Conservation (phyloP, 2,113 vertebrate genomes). For the Ivindomyrus marchei region DNA sequence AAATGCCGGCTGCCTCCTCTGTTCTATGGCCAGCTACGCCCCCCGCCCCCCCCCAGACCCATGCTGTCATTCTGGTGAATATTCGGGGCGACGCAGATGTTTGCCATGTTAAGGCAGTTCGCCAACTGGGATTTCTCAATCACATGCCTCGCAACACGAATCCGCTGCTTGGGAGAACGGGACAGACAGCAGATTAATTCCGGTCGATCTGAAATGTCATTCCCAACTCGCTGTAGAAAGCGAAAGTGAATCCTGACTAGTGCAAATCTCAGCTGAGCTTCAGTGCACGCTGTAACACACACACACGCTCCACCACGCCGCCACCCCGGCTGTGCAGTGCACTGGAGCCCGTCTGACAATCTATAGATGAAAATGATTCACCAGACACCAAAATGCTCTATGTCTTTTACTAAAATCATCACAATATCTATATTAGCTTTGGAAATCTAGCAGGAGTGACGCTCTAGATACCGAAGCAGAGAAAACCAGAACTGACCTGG, state of each 20-base stretch:
- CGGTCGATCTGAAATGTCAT: not conserved
- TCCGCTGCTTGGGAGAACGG: not conserved
- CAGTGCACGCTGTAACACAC: not conserved
- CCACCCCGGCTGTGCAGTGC: not conserved
- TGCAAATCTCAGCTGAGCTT: not conserved
- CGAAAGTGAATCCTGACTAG: not conserved
- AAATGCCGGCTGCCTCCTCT: slow-evolving; percentile 33
- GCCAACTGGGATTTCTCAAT: not conserved
- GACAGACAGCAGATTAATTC: not conserved
- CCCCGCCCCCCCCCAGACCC: slow-evolving; percentile 2
- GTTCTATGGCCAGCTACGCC: not conserved
- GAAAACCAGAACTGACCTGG: not conserved
- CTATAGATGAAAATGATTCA: not conserved
- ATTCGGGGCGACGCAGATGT: not conserved
- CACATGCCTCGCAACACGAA: not conserved
- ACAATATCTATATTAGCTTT: not conserved
- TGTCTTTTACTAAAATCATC: not conserved
- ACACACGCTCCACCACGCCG: not conserved
- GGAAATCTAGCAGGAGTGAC: not conserved
- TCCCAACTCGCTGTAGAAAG: not conserved
- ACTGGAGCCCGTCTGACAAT: not conserved
- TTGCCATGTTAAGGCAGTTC: not conserved
- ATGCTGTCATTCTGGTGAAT: not conserved
- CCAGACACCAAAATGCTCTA: not conserved
- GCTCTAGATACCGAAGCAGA: not conserved